Base-by-base conservation (phyloP, 2,113 vertebrate species). In the Arizona elegans region DNA sequence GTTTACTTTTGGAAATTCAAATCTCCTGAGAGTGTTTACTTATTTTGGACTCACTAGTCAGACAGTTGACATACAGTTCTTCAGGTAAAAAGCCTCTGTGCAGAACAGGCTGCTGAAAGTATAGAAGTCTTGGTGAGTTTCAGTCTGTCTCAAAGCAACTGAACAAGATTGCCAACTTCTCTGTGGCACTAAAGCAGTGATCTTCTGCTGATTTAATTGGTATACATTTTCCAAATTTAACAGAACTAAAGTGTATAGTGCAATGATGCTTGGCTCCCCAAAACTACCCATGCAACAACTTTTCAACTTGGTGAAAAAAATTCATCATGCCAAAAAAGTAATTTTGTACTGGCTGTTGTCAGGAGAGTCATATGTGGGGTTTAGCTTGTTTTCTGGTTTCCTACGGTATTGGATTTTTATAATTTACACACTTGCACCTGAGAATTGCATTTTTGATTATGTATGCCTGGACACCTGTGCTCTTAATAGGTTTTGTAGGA, bases 351-450 rank as follows among this genome's bases (percentile, higher is more conserved):
- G 47, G 15, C 7, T 91, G 5, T 81, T 95, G 95, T 91, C 65
- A 93, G 43, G 86, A 86, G 8, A 23, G 8, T 21, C 47, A 52
- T 91, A 29, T 91, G 26, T 89, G 24, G 90, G 24, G 19, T 5
- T 29, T 7, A n/a, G 11, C 50, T 56, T 92, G 8, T 93, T 88
- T 59, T 58, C 43, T 43, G 50, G 24, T 90, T 65, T 53, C 29
- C 13, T 8, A 50, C 2, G 0, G 56, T 50, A 86, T 54, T 0
- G 15, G 1, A 91, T 95, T 90, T 88, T 19, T 92, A 3, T 43
- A 24, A 85, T 91, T 52, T 90, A 85, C 5, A 0, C 8, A 5
- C 0, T 0, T 52, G 38, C 0, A 0, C 43, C 91, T 87, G 55
- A 81, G 86, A 17, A 24, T 3, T 56, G 65, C 43, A 56, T 26